Evolutionary conservation across 2,797 vertebrate genomes (phyloP).

Genomic region (Todus mexicanus): DNA sequence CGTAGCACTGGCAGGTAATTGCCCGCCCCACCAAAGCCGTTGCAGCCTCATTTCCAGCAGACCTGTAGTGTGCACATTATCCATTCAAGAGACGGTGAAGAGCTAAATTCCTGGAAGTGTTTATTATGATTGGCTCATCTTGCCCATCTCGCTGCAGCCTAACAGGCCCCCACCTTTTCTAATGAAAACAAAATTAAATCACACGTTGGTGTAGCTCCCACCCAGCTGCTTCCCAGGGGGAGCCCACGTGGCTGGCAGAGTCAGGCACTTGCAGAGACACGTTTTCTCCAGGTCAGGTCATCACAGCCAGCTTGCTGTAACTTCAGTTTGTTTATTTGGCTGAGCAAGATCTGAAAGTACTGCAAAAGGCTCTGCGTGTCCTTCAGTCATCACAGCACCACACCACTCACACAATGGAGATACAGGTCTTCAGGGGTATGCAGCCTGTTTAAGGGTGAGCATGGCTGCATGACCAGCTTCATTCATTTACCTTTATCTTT

Average conservation of each 20-base stretch:
- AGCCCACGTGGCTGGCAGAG: neutral
- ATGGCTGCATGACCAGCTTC: neutral
- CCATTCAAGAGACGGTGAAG: neutral
- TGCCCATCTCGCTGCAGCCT: neutral
- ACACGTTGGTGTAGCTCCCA: neutral
- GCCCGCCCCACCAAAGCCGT: neutral
- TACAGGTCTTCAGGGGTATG: rapidly evolving
- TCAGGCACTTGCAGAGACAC: neutral
- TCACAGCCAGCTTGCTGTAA: neutral
- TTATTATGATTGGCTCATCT: neutral
- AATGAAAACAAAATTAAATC: neutral
- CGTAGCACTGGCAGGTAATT: neutral
- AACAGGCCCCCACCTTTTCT: neutral
- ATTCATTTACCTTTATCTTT: neutral
- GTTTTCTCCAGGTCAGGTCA: neutral
- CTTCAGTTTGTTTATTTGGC: neutral
- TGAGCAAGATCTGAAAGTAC: neutral
- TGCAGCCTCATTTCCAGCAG: neutral
- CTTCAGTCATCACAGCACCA: neutral
- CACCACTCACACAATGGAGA: neutral
- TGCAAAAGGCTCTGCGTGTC: neutral
- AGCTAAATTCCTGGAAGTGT: neutral
- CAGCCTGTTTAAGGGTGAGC: neutral
- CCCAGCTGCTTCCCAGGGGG: neutral
- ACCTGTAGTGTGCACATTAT: neutral